A percentile compares a stretch with the other conserved stretches of the same genome.
Evolutionary conservation across 2,888 invertebrate species (phyloP).

Genomic region (Hirtodrosophila cameraria): DNA sequence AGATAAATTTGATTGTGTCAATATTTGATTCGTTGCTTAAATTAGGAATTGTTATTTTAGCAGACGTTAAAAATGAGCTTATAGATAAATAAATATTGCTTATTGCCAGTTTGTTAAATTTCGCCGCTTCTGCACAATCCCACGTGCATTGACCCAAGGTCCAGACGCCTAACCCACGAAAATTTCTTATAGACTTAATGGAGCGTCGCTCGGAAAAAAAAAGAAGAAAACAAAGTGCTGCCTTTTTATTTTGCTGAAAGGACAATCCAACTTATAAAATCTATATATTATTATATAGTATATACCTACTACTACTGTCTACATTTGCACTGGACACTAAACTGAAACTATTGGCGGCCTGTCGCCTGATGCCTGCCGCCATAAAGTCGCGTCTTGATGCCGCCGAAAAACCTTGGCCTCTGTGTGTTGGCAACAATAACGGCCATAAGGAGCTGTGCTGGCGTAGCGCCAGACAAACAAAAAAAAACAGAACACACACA

Average conservation of each 20-base stretch:
- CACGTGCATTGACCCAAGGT: constrained; percentile 43
- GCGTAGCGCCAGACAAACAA: constrained; percentile 62
- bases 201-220: constrained; percentile 17
- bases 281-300: constrained; percentile 5
- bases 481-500: constrained; percentile 12
- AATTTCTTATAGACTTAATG: constrained; percentile 25
- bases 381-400: constrained; percentile 77
- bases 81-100: background rate
- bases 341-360: constrained; percentile 70
- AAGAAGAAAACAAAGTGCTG: constrained; percentile 35
- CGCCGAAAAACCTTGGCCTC: constrained; percentile 78
- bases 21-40: background rate
- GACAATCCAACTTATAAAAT: constrained; percentile 26
- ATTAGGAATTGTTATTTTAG: constrained; percentile 11
- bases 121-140: constrained; percentile 4
- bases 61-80: background rate
- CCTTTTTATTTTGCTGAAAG: constrained; percentile 41
- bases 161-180: background rate
- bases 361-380: constrained; percentile 67
- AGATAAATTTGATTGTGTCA: too few species aligned
- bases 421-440: constrained; percentile 45
- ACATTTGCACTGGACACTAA: constrained; percentile 43
- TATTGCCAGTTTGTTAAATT: background rate
- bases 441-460: constrained; percentile 53
- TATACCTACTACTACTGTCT: constrained; percentile 36